phyloP scores from a whole-genome alignment of 2,888 invertebrate species.

The Netelia virgata region DNA sequence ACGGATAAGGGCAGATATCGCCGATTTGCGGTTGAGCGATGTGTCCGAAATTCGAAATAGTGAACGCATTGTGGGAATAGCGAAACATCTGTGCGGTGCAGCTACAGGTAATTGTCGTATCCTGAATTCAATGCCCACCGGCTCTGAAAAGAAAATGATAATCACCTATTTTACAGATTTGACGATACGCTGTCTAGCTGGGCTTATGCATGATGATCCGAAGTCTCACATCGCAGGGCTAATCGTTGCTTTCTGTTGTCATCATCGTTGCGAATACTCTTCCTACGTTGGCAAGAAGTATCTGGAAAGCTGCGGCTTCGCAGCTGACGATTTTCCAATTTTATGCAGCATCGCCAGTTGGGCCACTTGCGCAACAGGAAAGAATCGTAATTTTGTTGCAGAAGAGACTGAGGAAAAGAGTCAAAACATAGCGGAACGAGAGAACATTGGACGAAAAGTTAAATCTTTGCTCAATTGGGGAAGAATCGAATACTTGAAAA shows the following conservation, averaged over 20 bases:
- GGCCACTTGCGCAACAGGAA: constrained; percentile 93
- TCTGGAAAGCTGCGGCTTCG: constrained; percentile 86
- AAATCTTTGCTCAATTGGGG: constrained; percentile 93
- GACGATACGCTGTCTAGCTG: constrained; percentile 89
- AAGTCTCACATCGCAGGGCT: constrained; percentile 86
- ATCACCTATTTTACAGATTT: constrained; percentile 86
- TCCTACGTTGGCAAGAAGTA: constrained; percentile 90
- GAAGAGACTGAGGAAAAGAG: constrained; percentile 49
- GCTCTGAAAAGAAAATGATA: background rate
- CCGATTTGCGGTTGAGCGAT: constrained; percentile 89
- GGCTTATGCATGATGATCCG: constrained; percentile 81
- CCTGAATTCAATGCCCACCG: background rate
- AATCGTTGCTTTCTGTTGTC: constrained; percentile 95
- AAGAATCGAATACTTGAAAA: constrained; percentile 88
- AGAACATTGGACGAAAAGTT: constrained; percentile 89
- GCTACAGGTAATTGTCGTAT: constrained; percentile 89
- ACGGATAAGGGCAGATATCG: constrained; percentile 93
- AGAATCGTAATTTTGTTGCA: constrained; percentile 84
- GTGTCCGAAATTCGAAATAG: constrained; percentile 85
- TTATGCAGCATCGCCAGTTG: constrained; percentile 94
- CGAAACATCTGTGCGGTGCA: constrained; percentile 95
- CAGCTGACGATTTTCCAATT: constrained; percentile 89
- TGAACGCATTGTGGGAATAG: constrained; percentile 88
- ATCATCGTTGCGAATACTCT: constrained; percentile 92
- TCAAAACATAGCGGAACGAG: constrained; percentile 84